Conservation (phyloP, 2,797 vertebrate genomes). For the Sebastolobus altivelis region DNA sequence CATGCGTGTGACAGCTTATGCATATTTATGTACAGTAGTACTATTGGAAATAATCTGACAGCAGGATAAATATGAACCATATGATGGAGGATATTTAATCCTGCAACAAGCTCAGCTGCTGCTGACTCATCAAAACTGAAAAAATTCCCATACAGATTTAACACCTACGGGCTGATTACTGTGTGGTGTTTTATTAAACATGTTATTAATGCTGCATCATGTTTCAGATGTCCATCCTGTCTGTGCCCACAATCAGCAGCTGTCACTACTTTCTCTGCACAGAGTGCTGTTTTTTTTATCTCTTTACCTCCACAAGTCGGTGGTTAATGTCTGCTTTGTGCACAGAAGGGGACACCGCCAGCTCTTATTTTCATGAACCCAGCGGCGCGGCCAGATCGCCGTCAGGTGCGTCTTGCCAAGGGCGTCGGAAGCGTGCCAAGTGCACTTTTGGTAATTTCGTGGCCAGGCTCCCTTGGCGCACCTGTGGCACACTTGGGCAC, state of each 20-base stretch:
- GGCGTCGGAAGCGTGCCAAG: not conserved
- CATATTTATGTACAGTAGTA: not conserved
- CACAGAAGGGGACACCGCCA: not conserved
- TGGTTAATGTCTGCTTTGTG: not conserved
- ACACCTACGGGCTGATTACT: not conserved
- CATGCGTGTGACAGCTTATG: too few relatives aligned
- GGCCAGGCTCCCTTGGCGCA: not conserved
- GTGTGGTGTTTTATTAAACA: not conserved
- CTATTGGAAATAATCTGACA: not conserved
- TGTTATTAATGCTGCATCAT: not conserved
- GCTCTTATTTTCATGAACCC: not conserved
- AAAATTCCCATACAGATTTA: not conserved
- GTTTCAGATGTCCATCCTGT: not conserved
- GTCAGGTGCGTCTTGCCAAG: conserved; percentile 5
- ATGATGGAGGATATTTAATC: not conserved
- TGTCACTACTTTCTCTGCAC: not conserved
- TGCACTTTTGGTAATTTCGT: not conserved
- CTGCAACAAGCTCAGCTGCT: not conserved
- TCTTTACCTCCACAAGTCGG: not conserved
- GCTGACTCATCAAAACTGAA: not conserved
- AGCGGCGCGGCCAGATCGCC: not conserved
- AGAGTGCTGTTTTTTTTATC: not conserved
- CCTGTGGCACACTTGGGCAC: conserved; percentile 12
- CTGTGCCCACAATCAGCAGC: not conserved
- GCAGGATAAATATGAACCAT: not conserved